Evolutionary conservation across 2,113 vertebrate genomes (phyloP).

Genomic region (Vidua chalybeata): DNA sequence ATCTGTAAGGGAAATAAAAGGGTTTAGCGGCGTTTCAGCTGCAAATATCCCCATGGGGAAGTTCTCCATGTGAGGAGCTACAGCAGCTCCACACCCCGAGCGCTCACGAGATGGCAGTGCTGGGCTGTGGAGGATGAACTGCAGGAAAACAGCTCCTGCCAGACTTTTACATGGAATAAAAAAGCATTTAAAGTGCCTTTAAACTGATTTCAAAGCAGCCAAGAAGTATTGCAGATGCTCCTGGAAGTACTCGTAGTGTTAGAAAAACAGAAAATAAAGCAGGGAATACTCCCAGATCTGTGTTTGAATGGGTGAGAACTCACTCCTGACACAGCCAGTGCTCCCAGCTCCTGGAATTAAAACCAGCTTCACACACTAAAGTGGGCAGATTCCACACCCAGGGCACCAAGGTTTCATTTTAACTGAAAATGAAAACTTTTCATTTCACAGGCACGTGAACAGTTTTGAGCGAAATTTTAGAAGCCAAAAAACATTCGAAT

Average conservation of each 20-base stretch:
- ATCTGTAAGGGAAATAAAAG: rapidly evolving
- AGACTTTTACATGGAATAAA: rapidly evolving
- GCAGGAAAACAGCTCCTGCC: rapidly evolving
- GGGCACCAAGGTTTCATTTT: not conserved
- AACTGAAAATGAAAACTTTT: not conserved
- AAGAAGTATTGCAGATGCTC: not conserved
- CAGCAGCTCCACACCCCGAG: rapidly evolving
- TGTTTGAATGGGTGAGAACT: rapidly evolving
- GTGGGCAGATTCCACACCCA: not conserved
- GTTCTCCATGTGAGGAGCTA: not conserved
- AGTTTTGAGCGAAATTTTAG: not conserved
- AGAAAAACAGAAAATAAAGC: not conserved
- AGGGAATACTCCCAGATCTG: rapidly evolving
- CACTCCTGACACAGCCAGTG: not conserved
- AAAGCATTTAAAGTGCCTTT: not conserved
- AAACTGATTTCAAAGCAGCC: rapidly evolving
- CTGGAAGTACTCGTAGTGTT: rapidly evolving
- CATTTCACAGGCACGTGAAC: not conserved
- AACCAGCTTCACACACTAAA: rapidly evolving
- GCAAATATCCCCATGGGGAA: not conserved
- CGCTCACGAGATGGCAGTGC: constrained; percentile 60
- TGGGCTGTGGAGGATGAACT: not conserved
- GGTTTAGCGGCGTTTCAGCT: rapidly evolving
- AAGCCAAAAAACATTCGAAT: not conserved
- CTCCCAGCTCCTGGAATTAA: not conserved